These are phyloP conservation scores for Diorhabda elongata DNA, from an alignment of 1,140 invertebrate genomes.

Conservation along the genomic window DNA sequence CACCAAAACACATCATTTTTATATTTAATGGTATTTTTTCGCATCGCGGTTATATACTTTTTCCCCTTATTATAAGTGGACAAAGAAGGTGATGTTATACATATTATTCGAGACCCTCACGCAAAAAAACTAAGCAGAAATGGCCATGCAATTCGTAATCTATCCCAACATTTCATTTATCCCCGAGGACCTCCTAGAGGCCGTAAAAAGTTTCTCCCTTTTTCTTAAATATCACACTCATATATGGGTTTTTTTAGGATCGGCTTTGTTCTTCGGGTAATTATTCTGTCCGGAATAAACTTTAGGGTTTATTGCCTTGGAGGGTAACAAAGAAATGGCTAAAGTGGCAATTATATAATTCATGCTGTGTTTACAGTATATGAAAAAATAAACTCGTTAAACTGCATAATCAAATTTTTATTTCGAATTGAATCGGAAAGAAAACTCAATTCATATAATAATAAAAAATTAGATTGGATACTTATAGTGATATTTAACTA, in stretches of 20 bases:
- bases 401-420: too few species aligned
- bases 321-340: neutral
- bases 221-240: conserved; percentile 35
- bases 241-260: conserved; percentile 29
- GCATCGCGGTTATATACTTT: conserved; percentile 17
- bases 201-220: conserved; percentile 34
- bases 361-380: neutral
- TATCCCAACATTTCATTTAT: conserved; percentile 39
- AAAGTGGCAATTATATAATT: neutral
- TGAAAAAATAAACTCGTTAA: neutral
- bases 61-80: conserved; percentile 36
- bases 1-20: conserved; percentile 22
- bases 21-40: conserved; percentile 26
- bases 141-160: conserved; percentile 37
- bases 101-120: conserved; percentile 35
- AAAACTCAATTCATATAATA: too few species aligned
- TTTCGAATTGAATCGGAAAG: too few species aligned
- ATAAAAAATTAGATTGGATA: too few species aligned
- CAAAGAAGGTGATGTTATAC: conserved; percentile 30
- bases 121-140: conserved; percentile 38
- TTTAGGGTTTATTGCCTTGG: neutral
- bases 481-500: too few species aligned
- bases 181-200: conserved; percentile 30
- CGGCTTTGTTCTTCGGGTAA: conserved; percentile 15
- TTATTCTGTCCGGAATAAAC: conserved; percentile 4